Base-by-base conservation (phyloP, 2,113 vertebrate genomes). In the Orientallactaga bullata region DNA sequence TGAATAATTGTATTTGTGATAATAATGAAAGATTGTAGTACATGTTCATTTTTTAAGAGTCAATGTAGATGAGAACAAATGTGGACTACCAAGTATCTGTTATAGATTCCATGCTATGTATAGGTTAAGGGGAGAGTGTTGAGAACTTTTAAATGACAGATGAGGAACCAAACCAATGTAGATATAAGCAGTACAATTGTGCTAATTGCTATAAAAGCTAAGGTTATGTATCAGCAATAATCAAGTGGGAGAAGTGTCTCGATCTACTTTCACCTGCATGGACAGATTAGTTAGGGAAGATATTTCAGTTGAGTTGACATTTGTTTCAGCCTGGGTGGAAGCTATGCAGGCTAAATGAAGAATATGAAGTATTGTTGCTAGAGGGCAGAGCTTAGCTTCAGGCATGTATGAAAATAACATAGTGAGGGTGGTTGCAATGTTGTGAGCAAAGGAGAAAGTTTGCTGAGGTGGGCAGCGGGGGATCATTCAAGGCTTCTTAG, bases 1-100 rank as follows among this genome's bases (percentile, higher is more conserved):
- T 21, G 32, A 78, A 55, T 81, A 85, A 77, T 77, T 63, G 18
- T 26, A 7, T 82, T 63, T 65, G 63, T 84, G 26, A 37, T 80
- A 37, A 47, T 7, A 26, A 30, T 77, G 24, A 77, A 12, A 35
- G 12, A 18, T 77, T 89, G 15, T 15, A 94, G 69, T 80, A 63
- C 66, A 32, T 82, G 42, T 82, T 90, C 35, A 68, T 87, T 89
- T 92, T 94, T 88, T 55, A 95, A 24, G 69, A 35, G 4, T 8
- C 5, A 84, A 88, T 2, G 3, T 91, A 89, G 84, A 58, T 79
- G 42, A 86, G 65, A 81, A 42, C 72, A 85, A 89, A 55, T 35
- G 28, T 51, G 83, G 6, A 23, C 35, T 69, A 32, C 39, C 83
- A 60, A 85, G 35, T 74, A 79, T 18, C 13, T 80, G 21, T 55